Evolutionary conservation across 1,140 invertebrate species (phyloP).

Genomic region (Limonius californicus): DNA sequence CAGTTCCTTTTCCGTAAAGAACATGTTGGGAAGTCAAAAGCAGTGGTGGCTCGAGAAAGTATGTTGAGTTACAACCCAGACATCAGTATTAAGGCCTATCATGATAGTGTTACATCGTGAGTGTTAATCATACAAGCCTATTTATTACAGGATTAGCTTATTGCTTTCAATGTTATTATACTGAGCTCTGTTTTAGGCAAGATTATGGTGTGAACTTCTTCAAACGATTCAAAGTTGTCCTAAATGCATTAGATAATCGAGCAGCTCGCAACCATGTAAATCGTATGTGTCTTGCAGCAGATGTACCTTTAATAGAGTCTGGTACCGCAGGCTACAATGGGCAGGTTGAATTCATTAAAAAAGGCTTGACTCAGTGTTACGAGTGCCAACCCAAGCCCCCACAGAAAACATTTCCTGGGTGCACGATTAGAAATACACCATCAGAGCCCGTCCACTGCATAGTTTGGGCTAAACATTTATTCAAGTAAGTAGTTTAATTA

Average conservation of each 20-base stretch:
- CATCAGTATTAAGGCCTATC: conserved; percentile 82
- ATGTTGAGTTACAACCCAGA: conserved; percentile 86
- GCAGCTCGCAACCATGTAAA: conserved; percentile 98
- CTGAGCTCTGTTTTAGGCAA: conserved; percentile 59
- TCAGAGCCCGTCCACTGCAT: conserved; percentile 99
- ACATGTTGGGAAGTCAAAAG: conserved; percentile 97
- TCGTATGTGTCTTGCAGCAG: conserved; percentile 94
- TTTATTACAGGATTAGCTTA: no score
- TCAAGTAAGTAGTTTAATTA: conserved; percentile 94
- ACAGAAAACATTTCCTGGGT: conserved; percentile 93
- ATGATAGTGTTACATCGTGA: conserved; percentile 92
- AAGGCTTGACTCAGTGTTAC: conserved; percentile 92
- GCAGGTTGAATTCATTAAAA: conserved; percentile 85
- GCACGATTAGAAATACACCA: conserved; percentile 99
- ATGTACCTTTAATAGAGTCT: conserved; percentile 92
- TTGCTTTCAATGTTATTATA: no score
- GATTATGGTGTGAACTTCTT: conserved; percentile 92
- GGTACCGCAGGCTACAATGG: conserved; percentile 96
- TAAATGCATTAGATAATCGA: conserved; percentile 97
- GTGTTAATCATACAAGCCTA: conserved; percentile 33
- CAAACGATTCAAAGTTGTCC: conserved; percentile 85
- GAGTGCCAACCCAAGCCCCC: conserved; percentile 91
- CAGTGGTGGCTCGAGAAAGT: conserved; percentile 81
- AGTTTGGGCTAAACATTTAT: conserved; percentile 98
- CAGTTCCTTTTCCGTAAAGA: conserved; percentile 98